These are phyloP conservation scores for Venusia cambrica DNA, from an alignment of 2,888 invertebrate genomes.

Conservation along the genomic window DNA sequence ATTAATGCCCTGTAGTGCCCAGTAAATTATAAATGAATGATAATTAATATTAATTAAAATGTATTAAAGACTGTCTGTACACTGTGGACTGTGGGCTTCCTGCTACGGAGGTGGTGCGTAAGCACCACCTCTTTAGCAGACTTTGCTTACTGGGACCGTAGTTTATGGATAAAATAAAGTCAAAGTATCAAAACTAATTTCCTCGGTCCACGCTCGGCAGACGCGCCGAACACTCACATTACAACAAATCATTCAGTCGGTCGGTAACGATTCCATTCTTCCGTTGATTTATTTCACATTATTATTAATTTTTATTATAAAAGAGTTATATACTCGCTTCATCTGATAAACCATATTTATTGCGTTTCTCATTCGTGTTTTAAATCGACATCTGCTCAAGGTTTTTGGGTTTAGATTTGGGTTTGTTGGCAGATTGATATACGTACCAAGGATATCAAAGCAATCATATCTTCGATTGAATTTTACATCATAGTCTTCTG, in stretches of 20 bases:
- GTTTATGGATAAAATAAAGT: too few species aligned
- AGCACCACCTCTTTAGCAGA: too few species aligned
- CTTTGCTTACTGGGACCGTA: too few species aligned
- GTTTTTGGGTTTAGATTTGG: slow-evolving; percentile 20
- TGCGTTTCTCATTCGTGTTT: slow-evolving; percentile 23
- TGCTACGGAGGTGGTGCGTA: too few species aligned
- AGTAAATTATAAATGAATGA: too few species aligned
- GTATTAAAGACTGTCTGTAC: too few species aligned
- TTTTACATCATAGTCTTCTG: too few species aligned
- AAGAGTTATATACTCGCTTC: slow-evolving; percentile 33
- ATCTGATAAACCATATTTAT: slow-evolving; percentile 33
- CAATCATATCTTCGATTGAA: too few species aligned
- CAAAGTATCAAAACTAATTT: slow-evolving; percentile 50
- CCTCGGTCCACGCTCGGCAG: slow-evolving; percentile 37
- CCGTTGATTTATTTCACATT: slow-evolving; percentile 78
- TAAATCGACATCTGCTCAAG: slow-evolving; percentile 29
- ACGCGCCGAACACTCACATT: slow-evolving; percentile 67
- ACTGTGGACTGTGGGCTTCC: too few species aligned
- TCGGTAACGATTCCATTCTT: slow-evolving; percentile 73
- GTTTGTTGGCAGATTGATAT: slow-evolving; percentile 20
- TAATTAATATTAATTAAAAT: too few species aligned
- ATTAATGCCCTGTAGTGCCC: too few species aligned
- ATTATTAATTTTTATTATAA: slow-evolving; percentile 72
- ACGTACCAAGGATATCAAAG: too few species aligned
- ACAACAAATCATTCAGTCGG: slow-evolving; percentile 78